Evolutionary conservation across 2,113 vertebrate genomes (phyloP).

Genomic region (Tenrec ecaudatus): DNA sequence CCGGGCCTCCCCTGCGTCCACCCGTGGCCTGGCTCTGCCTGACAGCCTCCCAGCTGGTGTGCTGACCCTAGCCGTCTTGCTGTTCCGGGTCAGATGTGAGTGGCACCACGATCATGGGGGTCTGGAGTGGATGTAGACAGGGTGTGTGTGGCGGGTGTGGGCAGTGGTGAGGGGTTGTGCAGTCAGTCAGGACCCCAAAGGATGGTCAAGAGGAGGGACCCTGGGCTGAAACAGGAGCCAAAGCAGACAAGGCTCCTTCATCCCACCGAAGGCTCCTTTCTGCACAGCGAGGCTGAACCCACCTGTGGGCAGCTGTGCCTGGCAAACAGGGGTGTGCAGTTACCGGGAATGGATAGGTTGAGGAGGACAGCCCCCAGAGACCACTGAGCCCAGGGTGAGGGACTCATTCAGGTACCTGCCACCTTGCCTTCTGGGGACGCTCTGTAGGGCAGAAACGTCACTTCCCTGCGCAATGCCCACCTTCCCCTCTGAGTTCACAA

Average conservation of each 20-base stretch:
- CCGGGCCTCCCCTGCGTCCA: no score
- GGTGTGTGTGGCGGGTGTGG: fast-evolving
- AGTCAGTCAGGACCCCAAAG: neutral
- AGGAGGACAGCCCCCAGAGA: fast-evolving
- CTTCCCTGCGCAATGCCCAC: no score
- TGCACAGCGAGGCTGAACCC: neutral
- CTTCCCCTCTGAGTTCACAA: neutral
- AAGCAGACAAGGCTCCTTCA: neutral
- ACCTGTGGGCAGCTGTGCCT: neutral
- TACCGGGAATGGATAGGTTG: neutral
- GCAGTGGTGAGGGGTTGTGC: neutral
- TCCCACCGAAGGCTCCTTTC: neutral
- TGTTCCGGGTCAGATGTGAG: neutral
- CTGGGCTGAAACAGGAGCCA: no score
- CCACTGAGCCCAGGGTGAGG: neutral
- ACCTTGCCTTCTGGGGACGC: fast-evolving
- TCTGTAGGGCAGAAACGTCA: neutral
- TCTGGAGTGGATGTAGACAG: neutral
- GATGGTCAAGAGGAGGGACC: neutral
- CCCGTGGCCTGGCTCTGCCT: neutral
- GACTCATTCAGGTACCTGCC: fast-evolving
- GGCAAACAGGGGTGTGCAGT: neutral
- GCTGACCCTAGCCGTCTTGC: neutral
- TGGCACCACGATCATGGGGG: neutral
- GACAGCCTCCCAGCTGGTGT: no score